Conservation (phyloP, 2,797 vertebrate species). For the Ataeniobius toweri region DNA sequence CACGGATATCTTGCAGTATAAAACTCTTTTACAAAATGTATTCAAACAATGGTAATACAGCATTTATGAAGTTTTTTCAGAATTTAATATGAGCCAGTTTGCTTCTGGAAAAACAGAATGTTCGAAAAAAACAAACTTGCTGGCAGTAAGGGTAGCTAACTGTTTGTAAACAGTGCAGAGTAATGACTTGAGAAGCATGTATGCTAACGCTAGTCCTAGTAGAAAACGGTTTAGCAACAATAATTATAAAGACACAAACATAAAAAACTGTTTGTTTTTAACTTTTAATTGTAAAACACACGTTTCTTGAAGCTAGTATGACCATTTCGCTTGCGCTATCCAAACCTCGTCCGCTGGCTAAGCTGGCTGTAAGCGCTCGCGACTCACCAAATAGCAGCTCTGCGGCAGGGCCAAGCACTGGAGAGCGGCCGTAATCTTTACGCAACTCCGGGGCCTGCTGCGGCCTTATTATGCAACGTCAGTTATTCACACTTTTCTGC, state of each 20-base stretch:
- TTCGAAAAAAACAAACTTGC: not conserved
- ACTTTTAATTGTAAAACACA: not conserved
- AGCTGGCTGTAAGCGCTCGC: conserved; percentile 13
- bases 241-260: conserved; percentile 14
- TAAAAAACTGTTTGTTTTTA: not conserved
- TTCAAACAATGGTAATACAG: not conserved
- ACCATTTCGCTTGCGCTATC: not conserved
- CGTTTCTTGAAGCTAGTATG: accelerated
- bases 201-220: conserved; percentile 52
- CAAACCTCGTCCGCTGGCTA: conserved; percentile 6
- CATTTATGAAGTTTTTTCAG: accelerated
- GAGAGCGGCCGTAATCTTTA: conserved; percentile 66
- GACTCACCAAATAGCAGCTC: conserved; percentile 70
- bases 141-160: conserved; percentile 8
- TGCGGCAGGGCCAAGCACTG: conserved; percentile 59
- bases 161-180: conserved; percentile 70
- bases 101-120: not conserved
- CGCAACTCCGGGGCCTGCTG: conserved; percentile 69
- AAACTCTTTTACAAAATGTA: not conserved
- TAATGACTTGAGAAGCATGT: conserved; percentile 14
- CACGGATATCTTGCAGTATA: no score
- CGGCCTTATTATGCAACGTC: conserved; percentile 79
- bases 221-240: conserved; percentile 31
- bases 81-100: not conserved
- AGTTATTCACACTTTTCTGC: conserved; percentile 59